Conservation (phyloP, 2,797 vertebrate genomes). For the Diplodus puntazzo region DNA sequence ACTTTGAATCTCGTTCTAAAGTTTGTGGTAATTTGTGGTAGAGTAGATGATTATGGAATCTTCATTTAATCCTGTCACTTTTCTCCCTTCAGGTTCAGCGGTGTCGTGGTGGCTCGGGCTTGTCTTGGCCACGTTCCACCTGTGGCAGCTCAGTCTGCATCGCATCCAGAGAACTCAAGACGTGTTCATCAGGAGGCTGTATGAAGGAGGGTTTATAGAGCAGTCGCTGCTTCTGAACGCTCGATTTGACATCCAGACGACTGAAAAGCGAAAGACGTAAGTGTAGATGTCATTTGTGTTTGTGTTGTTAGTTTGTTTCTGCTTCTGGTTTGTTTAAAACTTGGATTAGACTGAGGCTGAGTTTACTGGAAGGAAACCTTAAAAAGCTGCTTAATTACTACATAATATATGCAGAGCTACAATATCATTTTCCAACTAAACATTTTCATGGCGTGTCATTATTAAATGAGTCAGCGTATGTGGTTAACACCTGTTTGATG, state of each 20-base stretch:
- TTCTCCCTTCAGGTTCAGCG: not conserved
- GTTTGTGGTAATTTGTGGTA: too few relatives aligned
- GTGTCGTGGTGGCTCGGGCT: conserved; percentile 6
- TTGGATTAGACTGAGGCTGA: not conserved
- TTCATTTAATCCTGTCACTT: not conserved
- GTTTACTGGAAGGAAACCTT: not conserved
- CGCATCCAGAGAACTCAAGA: conserved; percentile 53
- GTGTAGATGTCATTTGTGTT: not conserved
- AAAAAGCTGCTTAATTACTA: too few relatives aligned
- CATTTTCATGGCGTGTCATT: not conserved
- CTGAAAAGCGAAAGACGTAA: conserved; percentile 3
- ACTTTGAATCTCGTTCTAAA: too few relatives aligned
- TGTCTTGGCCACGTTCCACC: not conserved
- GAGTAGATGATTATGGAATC: too few relatives aligned
- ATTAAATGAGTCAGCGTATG: not conserved
- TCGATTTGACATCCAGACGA: not conserved
- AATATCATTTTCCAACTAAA: too few relatives aligned
- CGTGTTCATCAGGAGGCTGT: conserved; percentile 1
- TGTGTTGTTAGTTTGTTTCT: not conserved
- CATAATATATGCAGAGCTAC: too few relatives aligned
- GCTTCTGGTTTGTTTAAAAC: not conserved
- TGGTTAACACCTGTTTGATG: not conserved
- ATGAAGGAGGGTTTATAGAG: not conserved
- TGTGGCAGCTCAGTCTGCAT: not conserved
- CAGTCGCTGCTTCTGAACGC: not conserved